Percentiles rank a stretch among this genome's conserved stretches.
Evolutionary conservation across 2,888 invertebrate genomes (phyloP).

Genomic region (Morpho deidamia): DNA sequence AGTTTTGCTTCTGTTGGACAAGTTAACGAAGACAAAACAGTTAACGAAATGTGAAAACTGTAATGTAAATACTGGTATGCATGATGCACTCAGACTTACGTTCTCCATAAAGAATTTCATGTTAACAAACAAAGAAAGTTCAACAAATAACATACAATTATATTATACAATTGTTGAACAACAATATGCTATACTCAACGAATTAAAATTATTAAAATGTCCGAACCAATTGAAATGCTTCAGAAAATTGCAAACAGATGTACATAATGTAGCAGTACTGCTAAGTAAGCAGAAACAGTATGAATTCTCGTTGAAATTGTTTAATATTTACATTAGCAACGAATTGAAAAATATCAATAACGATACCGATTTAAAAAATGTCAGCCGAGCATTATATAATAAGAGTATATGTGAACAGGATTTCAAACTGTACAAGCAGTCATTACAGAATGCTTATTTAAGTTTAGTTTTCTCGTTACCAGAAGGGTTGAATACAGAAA

Average conservation of each 20-base stretch:
- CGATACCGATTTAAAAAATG: slow-evolving; percentile 42
- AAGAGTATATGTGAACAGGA: slow-evolving; percentile 64
- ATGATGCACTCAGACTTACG: slow-evolving; percentile 52
- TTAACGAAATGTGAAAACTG: slow-evolving; percentile 60
- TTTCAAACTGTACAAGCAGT: slow-evolving; percentile 40
- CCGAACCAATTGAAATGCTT: slow-evolving; percentile 48
- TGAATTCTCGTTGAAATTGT: slow-evolving; percentile 51
- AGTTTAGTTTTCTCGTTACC: slow-evolving; percentile 47
- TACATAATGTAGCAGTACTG: slow-evolving; percentile 57
- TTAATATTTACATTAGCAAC: slow-evolving; percentile 48
- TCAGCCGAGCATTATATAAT: slow-evolving; percentile 57
- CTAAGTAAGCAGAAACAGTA: slow-evolving; percentile 47
- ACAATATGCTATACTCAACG: slow-evolving; percentile 43
- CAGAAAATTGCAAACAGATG: slow-evolving; percentile 52
- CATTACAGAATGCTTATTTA: slow-evolving; percentile 49
- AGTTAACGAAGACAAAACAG: slow-evolving; percentile 40
- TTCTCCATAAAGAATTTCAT: slow-evolving; percentile 49
- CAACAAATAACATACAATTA: slow-evolving; percentile 32
- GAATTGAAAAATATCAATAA: slow-evolving; percentile 38
- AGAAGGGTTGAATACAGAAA: slow-evolving; percentile 42
- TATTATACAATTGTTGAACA: slow-evolving; percentile 34
- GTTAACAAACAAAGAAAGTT: slow-evolving; percentile 32
- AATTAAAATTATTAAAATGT: slow-evolving; percentile 42
- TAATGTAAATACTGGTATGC: slow-evolving; percentile 43
- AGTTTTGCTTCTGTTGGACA: slow-evolving; percentile 40